Evolutionary conservation across 1,140 invertebrate genomes (phyloP).

Genomic region (Idris sp.): DNA sequence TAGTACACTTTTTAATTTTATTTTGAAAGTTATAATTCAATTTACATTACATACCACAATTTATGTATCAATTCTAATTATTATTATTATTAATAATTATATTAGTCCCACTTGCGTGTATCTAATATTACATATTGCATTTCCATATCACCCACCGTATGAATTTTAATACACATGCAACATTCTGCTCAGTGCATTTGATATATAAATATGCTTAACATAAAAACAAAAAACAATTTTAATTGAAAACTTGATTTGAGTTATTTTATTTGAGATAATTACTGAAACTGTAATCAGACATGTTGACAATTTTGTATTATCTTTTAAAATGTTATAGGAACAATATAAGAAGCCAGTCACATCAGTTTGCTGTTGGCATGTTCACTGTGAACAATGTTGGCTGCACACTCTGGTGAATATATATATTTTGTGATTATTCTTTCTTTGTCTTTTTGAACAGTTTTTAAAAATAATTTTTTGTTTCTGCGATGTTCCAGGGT

Average conservation of each 20-base stretch:
- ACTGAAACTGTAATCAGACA: constrained; percentile 9
- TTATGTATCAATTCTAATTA: constrained; percentile 18
- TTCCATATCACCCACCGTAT: constrained; percentile 43
- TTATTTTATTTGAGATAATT: too few species aligned
- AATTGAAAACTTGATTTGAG: too few species aligned
- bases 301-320: too few species aligned
- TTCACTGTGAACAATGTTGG: constrained; percentile 97
- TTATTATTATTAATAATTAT: constrained; percentile 46
- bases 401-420: constrained; percentile 85
- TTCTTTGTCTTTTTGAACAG: too few species aligned
- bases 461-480: constrained; percentile 5
- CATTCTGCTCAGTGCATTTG: constrained; percentile 10
- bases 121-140: constrained; percentile 34
- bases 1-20: too few species aligned
- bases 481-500: constrained; percentile 82
- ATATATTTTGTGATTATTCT: too few species aligned
- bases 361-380: constrained; percentile 97
- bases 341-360: constrained; percentile 91
- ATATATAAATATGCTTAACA: constrained; percentile 35
- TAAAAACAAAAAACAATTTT: too few species aligned
- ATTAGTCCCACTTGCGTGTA: constrained; percentile 34
- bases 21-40: too few species aligned
- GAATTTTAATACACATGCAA: constrained; percentile 39
- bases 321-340: too few species aligned
- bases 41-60: constrained; percentile 2